phyloP scores from a whole-genome alignment of 2,113 vertebrate genomes.

The Lichenostomus cassidix region DNA sequence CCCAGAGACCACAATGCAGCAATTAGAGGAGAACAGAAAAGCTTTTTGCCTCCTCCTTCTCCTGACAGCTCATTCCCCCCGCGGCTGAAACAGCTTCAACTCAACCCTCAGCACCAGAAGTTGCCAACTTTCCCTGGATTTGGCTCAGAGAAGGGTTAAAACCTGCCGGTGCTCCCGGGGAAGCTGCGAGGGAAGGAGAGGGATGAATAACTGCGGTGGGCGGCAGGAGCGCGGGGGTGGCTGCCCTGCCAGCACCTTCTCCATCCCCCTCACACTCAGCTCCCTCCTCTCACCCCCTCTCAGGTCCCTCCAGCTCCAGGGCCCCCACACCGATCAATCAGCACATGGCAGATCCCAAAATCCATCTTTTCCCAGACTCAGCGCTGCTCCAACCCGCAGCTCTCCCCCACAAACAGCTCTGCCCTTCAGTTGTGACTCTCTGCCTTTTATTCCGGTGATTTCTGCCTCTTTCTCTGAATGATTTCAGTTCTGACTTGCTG shows the following conservation, averaged over 20 bases:
- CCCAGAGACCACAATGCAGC: accelerated
- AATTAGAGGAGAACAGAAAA: not conserved
- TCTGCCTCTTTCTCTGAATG: not conserved
- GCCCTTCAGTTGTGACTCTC: not conserved
- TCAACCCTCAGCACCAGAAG: not conserved
- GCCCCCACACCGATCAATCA: not conserved
- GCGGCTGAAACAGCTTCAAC: not conserved
- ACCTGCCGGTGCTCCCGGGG: not conserved
- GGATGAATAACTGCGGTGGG: conserved; percentile 24
- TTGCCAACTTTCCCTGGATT: not conserved
- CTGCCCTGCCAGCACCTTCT: not conserved
- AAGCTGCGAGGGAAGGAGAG: not conserved
- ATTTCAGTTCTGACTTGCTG: not conserved
- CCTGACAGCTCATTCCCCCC: accelerated
- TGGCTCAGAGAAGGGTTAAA: not conserved
- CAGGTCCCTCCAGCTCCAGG: not conserved
- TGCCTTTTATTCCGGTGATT: not conserved
- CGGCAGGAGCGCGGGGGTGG: not conserved
- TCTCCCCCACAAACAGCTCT: not conserved
- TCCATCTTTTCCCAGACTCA: not conserved
- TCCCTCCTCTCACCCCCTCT: not conserved
- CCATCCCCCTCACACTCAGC: not conserved
- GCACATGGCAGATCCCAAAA: accelerated
- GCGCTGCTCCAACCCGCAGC: not conserved
- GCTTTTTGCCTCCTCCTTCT: not conserved